Evolutionary conservation across 2,888 invertebrate genomes (phyloP).

Genomic region (Coleophora flavipennella): DNA sequence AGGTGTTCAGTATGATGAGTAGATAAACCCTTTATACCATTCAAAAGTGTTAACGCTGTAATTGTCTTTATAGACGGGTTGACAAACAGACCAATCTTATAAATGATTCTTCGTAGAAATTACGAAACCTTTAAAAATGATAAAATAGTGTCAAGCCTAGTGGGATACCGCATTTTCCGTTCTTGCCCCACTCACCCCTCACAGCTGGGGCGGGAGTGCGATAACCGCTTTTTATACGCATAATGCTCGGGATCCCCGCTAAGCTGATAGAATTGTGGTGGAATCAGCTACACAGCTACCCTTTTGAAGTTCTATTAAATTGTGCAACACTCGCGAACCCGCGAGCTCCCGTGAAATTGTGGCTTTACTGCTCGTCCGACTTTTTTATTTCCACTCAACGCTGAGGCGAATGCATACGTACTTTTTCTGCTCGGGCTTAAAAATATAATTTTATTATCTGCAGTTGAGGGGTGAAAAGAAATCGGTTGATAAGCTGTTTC

Average conservation of each 20-base stretch:
- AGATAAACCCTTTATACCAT: no score
- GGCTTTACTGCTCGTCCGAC: slow-evolving; percentile 60
- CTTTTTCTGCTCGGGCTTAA: no score
- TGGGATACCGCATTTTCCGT: slow-evolving; percentile 21
- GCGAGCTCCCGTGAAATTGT: slow-evolving; percentile 67
- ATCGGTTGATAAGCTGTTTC: no score
- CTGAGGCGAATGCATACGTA: no score
- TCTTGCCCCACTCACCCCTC: slow-evolving; percentile 18
- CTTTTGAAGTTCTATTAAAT: slow-evolving; percentile 72
- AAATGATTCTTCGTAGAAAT: no score
- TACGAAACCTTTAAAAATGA: no score
- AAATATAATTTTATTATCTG: no score
- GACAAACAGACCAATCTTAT: no score
- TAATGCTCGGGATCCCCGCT: slow-evolving; percentile 66
- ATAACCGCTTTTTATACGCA: slow-evolving; percentile 71
- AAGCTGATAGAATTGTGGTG: slow-evolving; percentile 72
- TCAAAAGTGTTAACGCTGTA: no score
- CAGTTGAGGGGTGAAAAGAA: no score
- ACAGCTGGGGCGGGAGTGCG: slow-evolving; percentile 32
- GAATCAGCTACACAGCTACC: slow-evolving; percentile 65
- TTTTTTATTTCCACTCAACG: slow-evolving; percentile 37
- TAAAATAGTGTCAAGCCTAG: slow-evolving; percentile 17
- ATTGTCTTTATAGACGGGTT: no score
- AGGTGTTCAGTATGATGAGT: no score
- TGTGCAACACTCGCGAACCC: slow-evolving; percentile 61